Conservation (phyloP, 2,113 vertebrate species). For the Hipposideros armiger region DNA sequence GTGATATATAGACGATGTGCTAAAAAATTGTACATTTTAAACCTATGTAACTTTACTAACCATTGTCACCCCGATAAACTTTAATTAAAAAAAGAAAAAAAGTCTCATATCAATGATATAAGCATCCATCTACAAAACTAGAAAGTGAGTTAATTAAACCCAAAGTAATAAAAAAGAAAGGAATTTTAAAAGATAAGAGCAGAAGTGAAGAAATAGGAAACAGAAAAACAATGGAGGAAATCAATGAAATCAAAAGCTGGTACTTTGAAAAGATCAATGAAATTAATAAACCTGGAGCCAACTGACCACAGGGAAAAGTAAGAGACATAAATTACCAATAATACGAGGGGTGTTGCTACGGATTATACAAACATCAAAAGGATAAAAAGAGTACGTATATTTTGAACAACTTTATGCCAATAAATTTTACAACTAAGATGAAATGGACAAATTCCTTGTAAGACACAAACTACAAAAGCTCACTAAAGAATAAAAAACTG, state of each 20-base stretch:
- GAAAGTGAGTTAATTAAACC: background rate
- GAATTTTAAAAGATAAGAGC: background rate
- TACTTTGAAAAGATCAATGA: background rate
- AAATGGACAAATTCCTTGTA: constrained; percentile 30
- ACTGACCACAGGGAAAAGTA: background rate
- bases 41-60: too few relatives aligned
- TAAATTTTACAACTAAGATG: background rate
- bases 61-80: too few relatives aligned
- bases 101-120: background rate
- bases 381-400: background rate
- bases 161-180: background rate
- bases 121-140: background rate
- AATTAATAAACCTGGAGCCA: background rate
- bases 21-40: too few relatives aligned
- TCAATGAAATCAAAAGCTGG: background rate
- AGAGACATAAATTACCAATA: constrained; percentile 1
- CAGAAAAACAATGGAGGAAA: background rate
- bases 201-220: background rate
- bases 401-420: background rate
- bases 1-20: too few relatives aligned
- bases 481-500: background rate
- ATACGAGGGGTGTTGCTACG: background rate
- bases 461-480: background rate
- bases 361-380: background rate
- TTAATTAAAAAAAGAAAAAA: background rate